phyloP scores from a whole-genome alignment of 2,113 vertebrate species.

The Guaruba guarouba region DNA sequence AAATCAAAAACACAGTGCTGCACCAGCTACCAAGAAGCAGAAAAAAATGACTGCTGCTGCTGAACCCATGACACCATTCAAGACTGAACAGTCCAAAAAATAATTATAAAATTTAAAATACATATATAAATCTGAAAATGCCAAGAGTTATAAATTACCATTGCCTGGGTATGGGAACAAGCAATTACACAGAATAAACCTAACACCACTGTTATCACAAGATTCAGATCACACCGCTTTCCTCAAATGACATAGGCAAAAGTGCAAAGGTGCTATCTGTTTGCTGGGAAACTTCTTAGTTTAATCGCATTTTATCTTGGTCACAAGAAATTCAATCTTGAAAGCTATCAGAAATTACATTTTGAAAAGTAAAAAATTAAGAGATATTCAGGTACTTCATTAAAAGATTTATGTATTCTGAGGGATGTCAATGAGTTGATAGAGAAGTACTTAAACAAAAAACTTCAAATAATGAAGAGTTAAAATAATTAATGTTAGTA shows the following conservation, averaged over 20 bases:
- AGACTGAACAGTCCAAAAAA: neutral
- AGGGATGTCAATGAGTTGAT: neutral
- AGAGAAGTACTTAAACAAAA: neutral
- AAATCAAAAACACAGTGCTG: no score
- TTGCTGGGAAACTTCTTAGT: neutral
- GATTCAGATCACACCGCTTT: neutral
- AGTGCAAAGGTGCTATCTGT: neutral
- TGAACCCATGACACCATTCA: neutral
- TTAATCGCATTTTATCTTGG: neutral
- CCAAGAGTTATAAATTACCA: neutral
- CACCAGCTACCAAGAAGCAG: no score
- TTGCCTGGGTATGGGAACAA: neutral
- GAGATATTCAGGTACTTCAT: neutral
- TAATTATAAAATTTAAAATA: neutral
- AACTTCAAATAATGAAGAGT: neutral
- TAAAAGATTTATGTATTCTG: neutral
- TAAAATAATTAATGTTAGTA: neutral
- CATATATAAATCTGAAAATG: neutral
- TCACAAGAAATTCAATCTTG: neutral
- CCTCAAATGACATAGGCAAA: neutral
- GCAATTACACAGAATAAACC: neutral
- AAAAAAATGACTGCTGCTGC: no score
- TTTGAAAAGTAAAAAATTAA: neutral
- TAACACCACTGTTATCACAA: neutral
- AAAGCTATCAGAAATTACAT: constrained; percentile 2